Conservation (phyloP, 1,140 invertebrate genomes). For the Ectropis grisescens region DNA sequence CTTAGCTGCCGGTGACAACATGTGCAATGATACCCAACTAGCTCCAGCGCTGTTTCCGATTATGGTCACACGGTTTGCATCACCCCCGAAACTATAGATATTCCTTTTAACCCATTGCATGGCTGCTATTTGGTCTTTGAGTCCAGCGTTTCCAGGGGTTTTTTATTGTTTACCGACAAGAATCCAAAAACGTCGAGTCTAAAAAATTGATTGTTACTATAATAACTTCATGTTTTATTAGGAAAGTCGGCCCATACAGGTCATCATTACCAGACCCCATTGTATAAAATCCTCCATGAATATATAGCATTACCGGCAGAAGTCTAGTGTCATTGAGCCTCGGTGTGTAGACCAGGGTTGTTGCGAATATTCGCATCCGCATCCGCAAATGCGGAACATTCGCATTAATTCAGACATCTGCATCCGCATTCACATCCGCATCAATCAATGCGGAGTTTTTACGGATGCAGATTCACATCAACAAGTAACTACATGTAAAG, state of each 20-base stretch:
- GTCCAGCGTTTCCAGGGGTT: constrained; percentile 71
- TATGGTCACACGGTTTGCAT: constrained; percentile 56
- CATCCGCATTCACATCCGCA: too few relatives aligned
- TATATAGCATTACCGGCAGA: constrained; percentile 74
- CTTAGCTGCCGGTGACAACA: constrained; percentile 37
- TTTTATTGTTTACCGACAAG: constrained; percentile 70
- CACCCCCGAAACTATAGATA: constrained; percentile 66
- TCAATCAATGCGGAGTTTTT: too few relatives aligned
- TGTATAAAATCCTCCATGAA: constrained; percentile 76
- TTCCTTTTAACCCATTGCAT: constrained; percentile 73
- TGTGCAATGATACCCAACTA: constrained; percentile 32
- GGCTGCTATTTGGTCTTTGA: constrained; percentile 73
- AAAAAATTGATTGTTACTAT: constrained; percentile 79
- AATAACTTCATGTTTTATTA: constrained; percentile 76
- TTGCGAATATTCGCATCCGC: too few relatives aligned
- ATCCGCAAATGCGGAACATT: too few relatives aligned
- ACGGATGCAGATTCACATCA: too few relatives aligned
- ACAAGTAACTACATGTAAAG: too few relatives aligned
- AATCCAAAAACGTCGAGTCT: constrained; percentile 77
- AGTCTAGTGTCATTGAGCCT: constrained; percentile 21
- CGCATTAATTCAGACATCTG: too few relatives aligned
- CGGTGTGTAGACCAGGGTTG: too few relatives aligned
- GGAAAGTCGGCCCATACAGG: constrained; percentile 72
- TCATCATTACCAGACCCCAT: constrained; percentile 67
- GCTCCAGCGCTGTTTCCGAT: constrained; percentile 64